A percentile compares a stretch with the other conserved stretches of the same genome.
phyloP scores from a whole-genome alignment of 2,113 vertebrate species.

The Thamnaconus septentrionalis region DNA sequence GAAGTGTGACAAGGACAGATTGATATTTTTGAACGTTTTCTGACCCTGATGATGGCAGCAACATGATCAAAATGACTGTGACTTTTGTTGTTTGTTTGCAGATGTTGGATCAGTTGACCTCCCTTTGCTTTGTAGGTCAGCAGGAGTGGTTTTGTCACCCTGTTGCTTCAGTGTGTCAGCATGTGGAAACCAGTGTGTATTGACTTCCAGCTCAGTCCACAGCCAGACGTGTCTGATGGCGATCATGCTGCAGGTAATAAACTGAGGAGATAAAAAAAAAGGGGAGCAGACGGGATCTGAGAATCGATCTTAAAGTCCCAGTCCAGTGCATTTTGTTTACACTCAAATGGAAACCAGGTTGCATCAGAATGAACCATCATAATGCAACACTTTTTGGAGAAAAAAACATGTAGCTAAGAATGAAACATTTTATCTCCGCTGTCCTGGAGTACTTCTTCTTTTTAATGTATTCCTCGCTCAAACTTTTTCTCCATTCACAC shows the following conservation, averaged over 20 bases:
- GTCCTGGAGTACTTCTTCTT: neutral
- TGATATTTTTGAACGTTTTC: no score
- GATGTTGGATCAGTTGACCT: no score
- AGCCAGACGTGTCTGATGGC: conserved; percentile 38
- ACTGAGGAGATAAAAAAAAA: conserved; percentile 64
- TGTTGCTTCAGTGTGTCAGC: no score
- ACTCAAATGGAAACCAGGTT: conserved; percentile 26
- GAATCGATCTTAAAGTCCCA: conserved; percentile 16
- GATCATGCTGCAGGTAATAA: conserved; percentile 69
- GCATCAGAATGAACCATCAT: conserved; percentile 20
- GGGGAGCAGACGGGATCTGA: neutral
- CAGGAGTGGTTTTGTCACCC: no score
- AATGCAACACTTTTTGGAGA: neutral
- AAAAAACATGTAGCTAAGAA: neutral
- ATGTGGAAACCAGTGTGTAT: no score
- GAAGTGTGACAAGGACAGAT: no score
- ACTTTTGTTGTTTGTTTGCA: no score
- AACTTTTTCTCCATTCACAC: neutral
- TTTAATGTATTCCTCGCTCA: neutral
- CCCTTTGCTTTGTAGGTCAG: no score
- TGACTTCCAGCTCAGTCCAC: no score
- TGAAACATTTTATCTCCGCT: neutral
- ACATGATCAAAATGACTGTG: no score
- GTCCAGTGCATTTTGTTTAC: conserved; percentile 21
- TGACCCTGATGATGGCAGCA: no score